Evolutionary conservation across 1,140 invertebrate genomes (phyloP), one percentile per base, ranked within the genome.

Genomic region (Camponotus floridanus): DNA sequence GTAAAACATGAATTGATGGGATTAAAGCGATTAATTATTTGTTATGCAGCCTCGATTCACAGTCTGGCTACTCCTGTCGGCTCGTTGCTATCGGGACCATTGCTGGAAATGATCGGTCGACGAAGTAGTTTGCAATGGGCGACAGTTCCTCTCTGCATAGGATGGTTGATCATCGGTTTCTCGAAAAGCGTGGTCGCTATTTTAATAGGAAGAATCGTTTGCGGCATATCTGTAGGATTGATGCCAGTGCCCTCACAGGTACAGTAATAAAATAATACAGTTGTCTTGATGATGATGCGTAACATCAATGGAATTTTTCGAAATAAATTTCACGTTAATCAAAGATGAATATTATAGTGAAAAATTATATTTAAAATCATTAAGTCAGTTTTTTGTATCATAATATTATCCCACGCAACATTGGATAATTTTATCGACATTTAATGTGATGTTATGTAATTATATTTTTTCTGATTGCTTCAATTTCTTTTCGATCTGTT

Each of bases 141-240:
- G 8, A 93, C 95, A 0, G 76, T 97, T 42, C 97, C 97, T 0
- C 93, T 97, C 8, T 94, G 96, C 4, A 11, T 95, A 0, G 97
- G 97, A 7, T 97, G 97, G 97, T 92, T 96, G 26, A 92, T 96
- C 5, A 96, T 97, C 81, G 96, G 96, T 11, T 95, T 96, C 18
- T 94, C 97, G 0, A 92, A 94, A 3, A 96, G 96, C 71, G 95
- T 97, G 81, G 91, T 94, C 0, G 83, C 96, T n/a, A 91, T 97
- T 48, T 91, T 97, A 13, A 91, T 96, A 18, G 97, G 97, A 3
- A 95, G 97, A 85, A 93, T 97, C 18, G 92, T 97, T 2, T 96
- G 96, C 73, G 97, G 97, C 68, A 96, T 97, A 78, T 96, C 97
- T 1, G 96, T 97, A 3, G 97, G 97, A 55, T 95, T 97, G 65